Evolutionary conservation across 2,797 vertebrate genomes (phyloP), one percentile per base, ranked within the genome.

Genomic region (Spinus pinus): DNA sequence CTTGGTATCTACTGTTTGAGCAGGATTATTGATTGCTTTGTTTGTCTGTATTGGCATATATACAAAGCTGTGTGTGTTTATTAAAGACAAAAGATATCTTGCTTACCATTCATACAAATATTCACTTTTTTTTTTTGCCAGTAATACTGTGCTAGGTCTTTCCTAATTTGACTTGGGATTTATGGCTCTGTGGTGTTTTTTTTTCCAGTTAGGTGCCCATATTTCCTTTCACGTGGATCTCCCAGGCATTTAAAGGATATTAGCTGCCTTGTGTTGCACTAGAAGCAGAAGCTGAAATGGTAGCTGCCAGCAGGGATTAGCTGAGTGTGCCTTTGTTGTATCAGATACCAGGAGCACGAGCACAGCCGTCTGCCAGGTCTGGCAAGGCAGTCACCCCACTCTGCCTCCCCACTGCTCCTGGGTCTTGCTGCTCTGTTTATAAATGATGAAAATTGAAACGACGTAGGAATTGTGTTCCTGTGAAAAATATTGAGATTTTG

Each of bases 211-310:
- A 96, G 93, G 44, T 93, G 91, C 56, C 81, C 23, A 4, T 91
- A 87, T 91, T 93, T 94, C 84, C 93, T 93, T 85, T 89, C 71
- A 82, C 79, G 53, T 80, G 81, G 89, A 77, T 93, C 74, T 95
- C 51, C 21, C 35, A 60, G 87, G 87, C 81, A 65, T 80, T 86
- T 79, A 72, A 46, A 79, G 71, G 58, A n/a, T 86, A 57, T 89
- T 72, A 84, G 74, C 74, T 90, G 47, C 92, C 70, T 79, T 60
- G 74, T 58, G 74, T 57, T 81, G 60, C 51, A 42, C 44, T 58
- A 80, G 81, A 91, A 84, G 66, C 78, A 83, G 93, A 47, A 83
- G 41, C 69, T 5, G 53, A 90, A 89, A 90, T 2, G 21, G 66
- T 77, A 88, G 83, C 88, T 94, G 92, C 86, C 86, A 64, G 83